Evolutionary conservation across 2,113 vertebrate genomes (phyloP).

Genomic region (Perca schrenkii): DNA sequence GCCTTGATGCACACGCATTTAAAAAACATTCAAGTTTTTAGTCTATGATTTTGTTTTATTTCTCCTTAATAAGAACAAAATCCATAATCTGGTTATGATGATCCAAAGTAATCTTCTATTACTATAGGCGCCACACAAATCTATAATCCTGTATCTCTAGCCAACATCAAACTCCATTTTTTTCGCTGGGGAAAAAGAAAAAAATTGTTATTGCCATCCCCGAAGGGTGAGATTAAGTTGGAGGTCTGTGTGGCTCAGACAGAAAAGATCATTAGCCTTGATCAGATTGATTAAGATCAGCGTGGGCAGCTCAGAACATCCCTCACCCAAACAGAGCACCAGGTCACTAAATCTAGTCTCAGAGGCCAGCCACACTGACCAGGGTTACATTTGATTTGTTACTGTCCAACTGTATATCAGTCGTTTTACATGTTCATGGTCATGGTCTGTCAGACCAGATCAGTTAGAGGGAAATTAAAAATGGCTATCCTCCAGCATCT

Average conservation of each 20-base stretch:
- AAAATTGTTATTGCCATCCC: conserved; percentile 48
- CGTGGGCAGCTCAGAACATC: conserved; percentile 43
- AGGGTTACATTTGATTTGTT: conserved; percentile 21
- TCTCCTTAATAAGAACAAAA: conserved; percentile 64
- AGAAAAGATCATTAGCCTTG: conserved; percentile 76
- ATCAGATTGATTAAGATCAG: conserved; percentile 74
- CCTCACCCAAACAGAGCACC: conserved; percentile 46
- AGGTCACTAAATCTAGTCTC: conserved; percentile 40
- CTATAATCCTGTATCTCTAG: conserved; percentile 77
- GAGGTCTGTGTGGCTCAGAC: conserved; percentile 50
- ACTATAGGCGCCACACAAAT: conserved; percentile 70
- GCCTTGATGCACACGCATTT: conserved; percentile 6
- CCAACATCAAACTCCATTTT: conserved; percentile 62
- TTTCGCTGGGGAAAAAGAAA: not conserved
- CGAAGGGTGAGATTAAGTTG: conserved; percentile 64
- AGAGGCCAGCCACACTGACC: conserved; percentile 28
- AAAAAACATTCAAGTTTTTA: conserved; percentile 40
- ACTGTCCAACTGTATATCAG: conserved; percentile 8
- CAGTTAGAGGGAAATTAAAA: not conserved
- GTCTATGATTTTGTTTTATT: conserved; percentile 54
- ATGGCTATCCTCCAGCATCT: not conserved
- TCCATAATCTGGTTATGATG: conserved; percentile 81
- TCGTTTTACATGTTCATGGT: not conserved
- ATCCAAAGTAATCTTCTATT: conserved; percentile 78
- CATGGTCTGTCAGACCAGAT: not conserved